Conservation (phyloP, 2,797 vertebrate species). For the Centroberyx gerrardi region DNA sequence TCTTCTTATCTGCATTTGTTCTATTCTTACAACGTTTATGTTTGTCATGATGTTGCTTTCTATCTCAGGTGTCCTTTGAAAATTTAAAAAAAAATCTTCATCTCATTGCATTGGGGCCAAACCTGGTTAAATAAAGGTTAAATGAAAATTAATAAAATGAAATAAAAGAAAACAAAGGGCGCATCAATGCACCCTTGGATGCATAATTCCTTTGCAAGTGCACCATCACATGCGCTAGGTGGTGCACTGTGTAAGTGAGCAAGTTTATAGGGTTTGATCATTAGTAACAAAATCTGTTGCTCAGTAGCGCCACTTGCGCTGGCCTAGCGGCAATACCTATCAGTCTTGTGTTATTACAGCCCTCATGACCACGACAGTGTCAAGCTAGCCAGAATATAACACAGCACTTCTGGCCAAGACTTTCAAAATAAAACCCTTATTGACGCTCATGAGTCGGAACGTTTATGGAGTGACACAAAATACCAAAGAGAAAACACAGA, state of each 20-base stretch:
- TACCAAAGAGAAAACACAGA: too few species aligned
- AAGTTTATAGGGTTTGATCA: constrained; percentile 78
- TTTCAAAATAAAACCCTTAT: constrained; percentile 60
- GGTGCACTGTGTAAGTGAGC: constrained; percentile 84
- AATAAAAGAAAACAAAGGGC: constrained; percentile 50
- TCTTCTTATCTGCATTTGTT: neutral
- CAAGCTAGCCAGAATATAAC: neutral
- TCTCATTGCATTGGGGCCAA: neutral
- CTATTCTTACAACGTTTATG: constrained; percentile 1
- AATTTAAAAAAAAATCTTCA: neutral
- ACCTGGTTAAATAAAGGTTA: constrained; percentile 9
- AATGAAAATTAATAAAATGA: constrained; percentile 8
- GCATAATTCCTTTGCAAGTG: constrained; percentile 65
- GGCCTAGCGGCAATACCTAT: constrained; percentile 83
- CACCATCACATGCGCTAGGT: constrained; percentile 82
- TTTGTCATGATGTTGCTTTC: neutral
- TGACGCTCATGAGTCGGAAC: fast-evolving
- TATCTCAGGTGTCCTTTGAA: too few species aligned
- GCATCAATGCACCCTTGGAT: constrained; percentile 47
- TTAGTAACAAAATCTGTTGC: constrained; percentile 82
- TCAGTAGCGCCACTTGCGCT: constrained; percentile 87
- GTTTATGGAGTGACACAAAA: too few species aligned
- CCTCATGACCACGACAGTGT: constrained; percentile 90
- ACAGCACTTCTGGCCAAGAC: fast-evolving
- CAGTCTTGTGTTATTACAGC: constrained; percentile 86